phyloP scores from a whole-genome alignment of 2,888 invertebrate species.

The Coronaproctus castanopsis region DNA sequence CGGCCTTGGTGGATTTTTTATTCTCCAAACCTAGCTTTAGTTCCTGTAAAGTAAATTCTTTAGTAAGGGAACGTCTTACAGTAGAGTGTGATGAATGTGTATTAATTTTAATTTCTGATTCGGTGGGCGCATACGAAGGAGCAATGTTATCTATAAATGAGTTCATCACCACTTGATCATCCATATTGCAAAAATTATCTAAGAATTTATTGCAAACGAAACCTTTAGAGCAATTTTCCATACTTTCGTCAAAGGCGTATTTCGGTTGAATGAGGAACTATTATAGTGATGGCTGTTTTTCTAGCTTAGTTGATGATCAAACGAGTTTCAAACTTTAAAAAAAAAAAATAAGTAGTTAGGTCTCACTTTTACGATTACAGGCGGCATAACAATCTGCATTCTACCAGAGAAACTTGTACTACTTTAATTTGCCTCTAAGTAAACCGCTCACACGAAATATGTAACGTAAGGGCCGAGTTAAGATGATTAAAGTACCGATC shows the following conservation, averaged over 20 bases:
- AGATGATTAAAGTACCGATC: neutral
- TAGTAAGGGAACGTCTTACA: neutral
- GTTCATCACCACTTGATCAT: neutral
- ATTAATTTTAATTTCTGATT: neutral
- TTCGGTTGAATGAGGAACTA: neutral
- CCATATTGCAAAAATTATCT: neutral
- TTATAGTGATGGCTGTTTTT: neutral
- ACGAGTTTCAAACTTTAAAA: neutral
- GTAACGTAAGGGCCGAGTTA: neutral
- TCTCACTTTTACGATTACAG: neutral
- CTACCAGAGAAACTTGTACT: neutral
- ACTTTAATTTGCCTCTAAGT: neutral
- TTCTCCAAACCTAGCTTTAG: neutral
- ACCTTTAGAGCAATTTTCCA: neutral
- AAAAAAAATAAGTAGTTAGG: neutral
- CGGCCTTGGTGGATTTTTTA: neutral
- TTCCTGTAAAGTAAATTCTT: neutral
- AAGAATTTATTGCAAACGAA: neutral
- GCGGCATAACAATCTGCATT: neutral
- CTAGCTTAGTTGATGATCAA: neutral
- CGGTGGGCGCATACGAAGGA: neutral
- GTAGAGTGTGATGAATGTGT: too few relatives aligned
- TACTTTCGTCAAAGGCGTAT: neutral
- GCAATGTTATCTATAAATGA: neutral
- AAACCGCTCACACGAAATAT: neutral